phyloP scores from a whole-genome alignment of 1,140 invertebrate species.

The Drosophila albomicans region DNA sequence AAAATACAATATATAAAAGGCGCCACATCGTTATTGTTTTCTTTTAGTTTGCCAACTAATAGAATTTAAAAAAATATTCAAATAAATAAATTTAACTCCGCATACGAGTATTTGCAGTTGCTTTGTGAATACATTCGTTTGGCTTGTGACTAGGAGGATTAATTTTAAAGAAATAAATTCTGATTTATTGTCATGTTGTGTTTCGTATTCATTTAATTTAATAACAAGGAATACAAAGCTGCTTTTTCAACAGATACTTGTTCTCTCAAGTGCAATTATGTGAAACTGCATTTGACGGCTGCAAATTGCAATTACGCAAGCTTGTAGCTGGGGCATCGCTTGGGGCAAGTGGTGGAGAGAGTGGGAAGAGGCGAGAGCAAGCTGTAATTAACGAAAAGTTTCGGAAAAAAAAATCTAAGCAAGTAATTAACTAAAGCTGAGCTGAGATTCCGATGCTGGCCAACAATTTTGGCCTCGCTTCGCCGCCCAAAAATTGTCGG shows the following conservation, averaged over 20 bases:
- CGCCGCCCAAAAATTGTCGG: conserved; percentile 3
- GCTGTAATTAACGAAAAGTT: conserved; percentile 53
- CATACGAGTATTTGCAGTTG: not conserved
- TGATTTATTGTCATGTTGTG: not conserved
- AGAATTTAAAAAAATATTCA: conserved; percentile 2
- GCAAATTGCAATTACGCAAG: conserved; percentile 3
- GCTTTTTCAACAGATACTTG: too few relatives aligned
- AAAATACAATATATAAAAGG: not conserved
- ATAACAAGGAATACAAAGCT: not conserved
- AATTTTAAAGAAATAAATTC: not conserved
- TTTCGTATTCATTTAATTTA: not conserved
- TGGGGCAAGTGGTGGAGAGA: conserved; percentile 6
- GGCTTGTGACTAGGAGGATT: not conserved
- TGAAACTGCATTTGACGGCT: conserved; percentile 1
- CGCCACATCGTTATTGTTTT: not conserved
- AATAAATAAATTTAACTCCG: not conserved
- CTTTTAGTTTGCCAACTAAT: not conserved
- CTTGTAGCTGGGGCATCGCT: conserved; percentile 4
- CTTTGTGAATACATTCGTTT: not conserved
- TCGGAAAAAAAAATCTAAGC: conserved; percentile 49
- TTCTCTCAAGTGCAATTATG: not conserved
- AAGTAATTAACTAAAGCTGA: conserved; percentile 57
- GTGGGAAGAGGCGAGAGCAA: conserved; percentile 10
- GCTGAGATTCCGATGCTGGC: conserved; percentile 38
- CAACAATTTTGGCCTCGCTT: conserved; percentile 31